Conservation (phyloP, 92 coral and sea anemone genomes). For the Zoanthus gigantus region DNA sequence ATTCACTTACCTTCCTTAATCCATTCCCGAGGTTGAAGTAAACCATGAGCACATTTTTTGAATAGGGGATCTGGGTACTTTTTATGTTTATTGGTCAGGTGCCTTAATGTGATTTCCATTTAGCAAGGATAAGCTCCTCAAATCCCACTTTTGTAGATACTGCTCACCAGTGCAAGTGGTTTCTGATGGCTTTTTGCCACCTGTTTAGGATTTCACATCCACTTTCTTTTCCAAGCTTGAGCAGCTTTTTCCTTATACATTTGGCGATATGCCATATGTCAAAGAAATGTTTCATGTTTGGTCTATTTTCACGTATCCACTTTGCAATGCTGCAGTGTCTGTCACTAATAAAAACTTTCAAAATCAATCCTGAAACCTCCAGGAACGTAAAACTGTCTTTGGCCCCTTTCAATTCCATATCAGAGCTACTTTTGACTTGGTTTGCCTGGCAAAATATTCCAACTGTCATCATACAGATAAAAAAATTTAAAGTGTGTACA, state of each 20-base stretch:
- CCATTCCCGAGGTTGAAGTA: slow-evolving; percentile 9
- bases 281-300: slow-evolving; percentile 52
- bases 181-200: slow-evolving; percentile 37
- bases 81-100: slow-evolving; percentile 19
- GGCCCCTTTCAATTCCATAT: slow-evolving; percentile 18
- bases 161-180: slow-evolving; percentile 28
- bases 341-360: slow-evolving; percentile 57
- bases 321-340: slow-evolving; percentile 65
- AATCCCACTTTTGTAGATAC: slow-evolving; percentile 24
- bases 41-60: slow-evolving; percentile 54
- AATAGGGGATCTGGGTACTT: slow-evolving; percentile 36
- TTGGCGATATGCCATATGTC: slow-evolving; percentile 74
- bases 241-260: slow-evolving; percentile 54
- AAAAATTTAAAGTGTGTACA: background rate
- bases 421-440: slow-evolving; percentile 17
- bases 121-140: slow-evolving; percentile 25
- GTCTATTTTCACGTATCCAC: slow-evolving; percentile 54
- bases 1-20: slow-evolving; percentile 4
- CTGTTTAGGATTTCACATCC: slow-evolving; percentile 59
- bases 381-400: slow-evolving; percentile 31
- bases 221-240: slow-evolving; percentile 58
- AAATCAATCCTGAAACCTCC: background rate
- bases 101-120: slow-evolving; percentile 43
- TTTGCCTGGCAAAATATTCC: slow-evolving; percentile 6
- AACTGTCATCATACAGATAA: background rate